Conservation (phyloP, 2,797 vertebrate genomes). For the Rhinichthys osculus region DNA sequence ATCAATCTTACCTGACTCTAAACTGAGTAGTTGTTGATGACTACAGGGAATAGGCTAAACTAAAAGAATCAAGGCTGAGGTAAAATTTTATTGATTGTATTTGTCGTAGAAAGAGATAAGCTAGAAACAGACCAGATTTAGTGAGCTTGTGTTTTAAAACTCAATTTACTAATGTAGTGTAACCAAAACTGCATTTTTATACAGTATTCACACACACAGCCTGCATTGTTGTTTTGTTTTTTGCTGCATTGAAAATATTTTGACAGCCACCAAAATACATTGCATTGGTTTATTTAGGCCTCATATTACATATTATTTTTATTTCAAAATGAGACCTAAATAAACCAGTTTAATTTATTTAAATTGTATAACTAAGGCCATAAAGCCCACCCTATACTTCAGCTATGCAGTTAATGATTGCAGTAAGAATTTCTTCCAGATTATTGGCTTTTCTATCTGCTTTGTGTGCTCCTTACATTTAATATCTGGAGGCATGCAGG, state of each 20-base stretch:
- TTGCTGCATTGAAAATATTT: too few relatives aligned
- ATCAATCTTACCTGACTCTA: neutral
- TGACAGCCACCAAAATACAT: neutral
- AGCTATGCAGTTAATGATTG: neutral
- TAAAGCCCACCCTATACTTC: neutral
- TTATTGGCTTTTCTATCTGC: slow-evolving; percentile 3
- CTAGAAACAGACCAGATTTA: too few relatives aligned
- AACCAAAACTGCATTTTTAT: too few relatives aligned
- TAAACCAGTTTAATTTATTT: neutral
- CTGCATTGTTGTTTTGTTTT: too few relatives aligned
- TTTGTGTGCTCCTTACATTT: neutral
- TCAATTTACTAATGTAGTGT: too few relatives aligned
- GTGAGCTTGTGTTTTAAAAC: too few relatives aligned
- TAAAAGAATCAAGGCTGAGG: neutral
- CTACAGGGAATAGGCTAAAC: neutral
- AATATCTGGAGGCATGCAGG: neutral
- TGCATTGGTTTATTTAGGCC: neutral
- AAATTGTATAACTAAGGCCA: neutral
- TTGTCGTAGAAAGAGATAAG: too few relatives aligned
- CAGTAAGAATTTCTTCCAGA: neutral
- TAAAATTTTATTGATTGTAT: too few relatives aligned
- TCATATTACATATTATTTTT: neutral
- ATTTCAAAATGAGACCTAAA: neutral
- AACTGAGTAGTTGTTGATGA: neutral
- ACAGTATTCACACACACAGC: too few relatives aligned